Evolutionary conservation across 2,888 invertebrate species (phyloP), one percentile per base, ranked within the genome.

Genomic region (Apamea sordens): DNA sequence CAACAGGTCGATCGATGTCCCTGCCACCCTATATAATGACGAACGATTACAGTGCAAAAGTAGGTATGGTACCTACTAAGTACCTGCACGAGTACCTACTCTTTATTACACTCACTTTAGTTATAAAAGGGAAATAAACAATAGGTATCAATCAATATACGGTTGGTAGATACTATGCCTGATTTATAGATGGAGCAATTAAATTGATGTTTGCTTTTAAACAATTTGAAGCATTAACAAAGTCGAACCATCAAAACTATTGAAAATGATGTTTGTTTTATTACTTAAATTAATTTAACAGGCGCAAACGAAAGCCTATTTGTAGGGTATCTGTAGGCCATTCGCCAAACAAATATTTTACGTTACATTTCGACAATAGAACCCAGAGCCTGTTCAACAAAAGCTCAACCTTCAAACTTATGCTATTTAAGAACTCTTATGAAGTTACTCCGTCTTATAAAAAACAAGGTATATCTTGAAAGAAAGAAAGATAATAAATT

Each of bases 141-240:
- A 80, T 24, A 28, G 5, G 1, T 2, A 36, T 36, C 11, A 64
- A 64, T 64, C 21, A 24, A 36, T 36, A 64, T 36, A 21, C 24
- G 64, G 11, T 11, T 36, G 11, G 21, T 64, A 64, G 36, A 11
- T 36, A 24, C 24, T 56, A 18, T n/a, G 18, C 18, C 3, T 18
- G 15, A 70, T 18, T 53, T 47, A 36, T 70, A 32, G 32, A 36
- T 70, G 24, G 8, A 67, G 11, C 41, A 67, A 75, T 21, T 41
- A 24, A 82, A 76, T 82, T 75, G 44, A 67, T 44, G 24, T 61
- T 61, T 82, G 44, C 36, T 61, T 15, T 47, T 44, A 44, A 81
- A 81, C 65, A 74, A 59, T 82, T 73, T 73, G 59, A n/a, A 64
- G 32, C 65, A 59, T 50, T 65, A 74, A 82, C n/a, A 59, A 79